Base-by-base conservation (phyloP, 2,888 invertebrate species). In the Maniola hyperantus region DNA sequence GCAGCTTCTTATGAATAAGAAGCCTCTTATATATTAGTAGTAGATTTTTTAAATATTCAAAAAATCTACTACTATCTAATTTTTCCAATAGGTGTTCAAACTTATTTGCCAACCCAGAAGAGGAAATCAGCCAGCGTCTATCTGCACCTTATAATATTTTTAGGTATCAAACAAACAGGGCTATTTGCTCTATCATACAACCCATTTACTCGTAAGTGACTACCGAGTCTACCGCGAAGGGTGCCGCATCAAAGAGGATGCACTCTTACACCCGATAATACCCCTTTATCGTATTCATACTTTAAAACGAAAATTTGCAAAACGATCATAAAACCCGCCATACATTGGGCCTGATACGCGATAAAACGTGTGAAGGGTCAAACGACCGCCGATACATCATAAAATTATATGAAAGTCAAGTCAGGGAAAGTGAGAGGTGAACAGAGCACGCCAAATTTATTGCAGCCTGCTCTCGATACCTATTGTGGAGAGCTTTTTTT, bases 401-500 rank as follows among this genome's bases (percentile, higher is more conserved):
- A 89, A 91, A 91, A 90, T 91, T 91, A 92, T 89, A 91, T 91
- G 87, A 92, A 91, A 91, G 91, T 91, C 92, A 89, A 91, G 88
- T 85, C 87, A 87, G 89, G 83, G 85, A 83, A 86, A 86, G 87
- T 85, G 87, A 83, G 85, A 89, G 89, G 88, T 87, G 90, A 88
- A 83, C 83, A 82, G 83, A 84, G 82, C 83, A 79, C 79, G 76
- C 73, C 68, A 79, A 85, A 91, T 91, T 91, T 92, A 92, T 91
- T 82, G 85, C 87, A 87, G 90, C 83, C 88, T 89, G 91, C 83
- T 86, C 85, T 88, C 86, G 89, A 91, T 88, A 87, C 87, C 87
- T 86, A 89, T 91, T 91, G 90, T 91, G 81, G 76, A 84, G 83
- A 82, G 77, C 80, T 74, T 74, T 76, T 78, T 87, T 89, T 88